These are phyloP conservation scores for Drosophila bifasciata DNA, from an alignment of 1,140 invertebrate species.

Conservation along the genomic window DNA sequence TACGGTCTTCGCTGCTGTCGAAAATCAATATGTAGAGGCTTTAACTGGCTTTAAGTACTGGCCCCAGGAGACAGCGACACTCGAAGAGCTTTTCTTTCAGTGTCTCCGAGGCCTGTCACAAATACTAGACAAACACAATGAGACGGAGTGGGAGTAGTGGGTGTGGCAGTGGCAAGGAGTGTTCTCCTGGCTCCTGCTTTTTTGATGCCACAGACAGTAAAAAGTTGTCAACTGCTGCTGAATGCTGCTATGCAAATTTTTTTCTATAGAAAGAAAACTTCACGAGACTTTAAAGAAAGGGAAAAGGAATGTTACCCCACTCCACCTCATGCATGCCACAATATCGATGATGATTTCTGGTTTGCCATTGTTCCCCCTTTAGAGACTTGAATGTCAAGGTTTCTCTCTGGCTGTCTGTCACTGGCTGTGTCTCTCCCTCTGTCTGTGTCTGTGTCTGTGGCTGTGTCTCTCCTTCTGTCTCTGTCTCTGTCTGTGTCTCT, in stretches of 20 bases:
- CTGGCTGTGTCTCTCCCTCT: background rate
- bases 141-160: background rate
- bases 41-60: conserved; percentile 50
- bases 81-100: conserved; percentile 29
- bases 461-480: background rate
- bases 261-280: conserved; percentile 1
- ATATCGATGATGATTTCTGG: conserved; percentile 18
- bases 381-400: conserved; percentile 11
- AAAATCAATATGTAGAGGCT: conserved; percentile 61
- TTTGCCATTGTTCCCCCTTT: conserved; percentile 8
- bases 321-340: no score
- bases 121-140: conserved; percentile 66
- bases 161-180: background rate
- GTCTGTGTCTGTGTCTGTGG: no score
- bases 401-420: background rate
- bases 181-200: conserved; percentile 1
- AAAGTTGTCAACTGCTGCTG: conserved; percentile 76
- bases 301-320: background rate
- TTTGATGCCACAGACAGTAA: conserved; percentile 38
- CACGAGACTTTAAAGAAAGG: background rate
- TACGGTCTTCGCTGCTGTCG: conserved; percentile 21
- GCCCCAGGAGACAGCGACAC: conserved; percentile 1
- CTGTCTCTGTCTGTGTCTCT: background rate
- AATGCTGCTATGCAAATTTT: conserved; percentile 63
- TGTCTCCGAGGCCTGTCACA: conserved; percentile 50